Evolutionary conservation across 2,113 vertebrate genomes (phyloP).

Genomic region (Campylomormyrus numenius): DNA sequence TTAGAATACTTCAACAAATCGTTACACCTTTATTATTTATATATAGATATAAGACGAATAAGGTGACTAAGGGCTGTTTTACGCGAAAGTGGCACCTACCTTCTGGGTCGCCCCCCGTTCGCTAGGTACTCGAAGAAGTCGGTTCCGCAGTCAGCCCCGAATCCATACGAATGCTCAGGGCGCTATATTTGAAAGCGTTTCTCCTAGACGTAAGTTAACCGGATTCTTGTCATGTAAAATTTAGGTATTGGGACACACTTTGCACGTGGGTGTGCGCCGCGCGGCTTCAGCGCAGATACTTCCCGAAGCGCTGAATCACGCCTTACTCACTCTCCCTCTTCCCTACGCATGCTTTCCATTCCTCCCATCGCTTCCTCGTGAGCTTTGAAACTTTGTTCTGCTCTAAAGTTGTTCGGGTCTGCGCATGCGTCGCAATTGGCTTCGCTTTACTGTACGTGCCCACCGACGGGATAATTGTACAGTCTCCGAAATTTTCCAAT

Average conservation of each 20-base stretch:
- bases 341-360: conserved; percentile 24
- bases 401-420: neutral
- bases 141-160: neutral
- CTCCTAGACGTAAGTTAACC: neutral
- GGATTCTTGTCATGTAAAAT: neutral
- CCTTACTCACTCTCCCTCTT: conserved; percentile 19
- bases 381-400: neutral
- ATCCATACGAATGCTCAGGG: neutral
- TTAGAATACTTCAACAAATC: neutral
- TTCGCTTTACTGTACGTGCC: neutral
- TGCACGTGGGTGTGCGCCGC: neutral
- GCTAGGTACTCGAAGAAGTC: neutral
- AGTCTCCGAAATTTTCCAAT: neutral
- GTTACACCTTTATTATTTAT: neutral
- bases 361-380: neutral
- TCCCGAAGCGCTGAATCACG: conserved; percentile 21
- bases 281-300: neutral
- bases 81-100: neutral
- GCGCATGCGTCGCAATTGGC: conserved; percentile 28
- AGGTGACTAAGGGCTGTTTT: neutral
- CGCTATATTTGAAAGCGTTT: neutral
- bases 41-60: neutral
- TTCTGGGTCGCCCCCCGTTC: neutral
- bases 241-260: neutral
- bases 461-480: neutral